Conservation (phyloP, 2,797 vertebrate genomes). For the Onychomys arenicola region DNA sequence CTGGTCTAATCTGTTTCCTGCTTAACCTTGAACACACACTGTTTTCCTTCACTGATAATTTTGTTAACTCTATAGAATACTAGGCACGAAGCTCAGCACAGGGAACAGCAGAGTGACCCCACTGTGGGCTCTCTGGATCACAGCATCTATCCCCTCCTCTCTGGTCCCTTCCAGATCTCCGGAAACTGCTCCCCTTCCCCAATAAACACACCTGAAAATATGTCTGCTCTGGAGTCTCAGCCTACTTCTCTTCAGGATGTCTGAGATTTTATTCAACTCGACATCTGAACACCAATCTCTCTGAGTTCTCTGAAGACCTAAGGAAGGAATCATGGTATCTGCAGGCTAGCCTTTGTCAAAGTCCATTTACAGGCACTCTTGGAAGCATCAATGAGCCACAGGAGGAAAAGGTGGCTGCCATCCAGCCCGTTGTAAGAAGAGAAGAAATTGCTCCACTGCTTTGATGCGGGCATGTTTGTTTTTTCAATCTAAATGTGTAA, state of each 20-base stretch:
- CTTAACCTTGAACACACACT: background rate
- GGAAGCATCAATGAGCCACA: constrained; percentile 40
- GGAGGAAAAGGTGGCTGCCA: constrained; percentile 68
- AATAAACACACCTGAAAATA: background rate
- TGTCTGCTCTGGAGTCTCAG: background rate
- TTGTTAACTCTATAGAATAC: background rate
- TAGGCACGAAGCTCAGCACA: background rate
- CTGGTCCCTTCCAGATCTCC: background rate
- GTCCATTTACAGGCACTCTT: constrained; percentile 63
- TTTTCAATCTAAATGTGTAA: constrained; percentile 76
- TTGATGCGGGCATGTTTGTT: constrained; percentile 71
- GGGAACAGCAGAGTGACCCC: background rate
- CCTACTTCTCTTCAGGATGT: background rate
- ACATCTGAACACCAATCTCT: background rate
- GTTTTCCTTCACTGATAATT: background rate
- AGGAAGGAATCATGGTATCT: background rate
- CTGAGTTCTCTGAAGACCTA: background rate
- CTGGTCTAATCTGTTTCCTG: background rate
- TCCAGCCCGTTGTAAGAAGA: background rate
- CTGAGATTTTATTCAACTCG: background rate
- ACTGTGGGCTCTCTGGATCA: too few relatives aligned
- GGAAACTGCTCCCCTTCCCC: background rate
- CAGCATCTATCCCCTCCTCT: fast-evolving
- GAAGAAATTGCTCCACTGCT: constrained; percentile 13
- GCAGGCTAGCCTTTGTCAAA: background rate